These are phyloP conservation scores for Orchestes rusci DNA, from an alignment of 2,888 invertebrate species.

Conservation along the genomic window DNA sequence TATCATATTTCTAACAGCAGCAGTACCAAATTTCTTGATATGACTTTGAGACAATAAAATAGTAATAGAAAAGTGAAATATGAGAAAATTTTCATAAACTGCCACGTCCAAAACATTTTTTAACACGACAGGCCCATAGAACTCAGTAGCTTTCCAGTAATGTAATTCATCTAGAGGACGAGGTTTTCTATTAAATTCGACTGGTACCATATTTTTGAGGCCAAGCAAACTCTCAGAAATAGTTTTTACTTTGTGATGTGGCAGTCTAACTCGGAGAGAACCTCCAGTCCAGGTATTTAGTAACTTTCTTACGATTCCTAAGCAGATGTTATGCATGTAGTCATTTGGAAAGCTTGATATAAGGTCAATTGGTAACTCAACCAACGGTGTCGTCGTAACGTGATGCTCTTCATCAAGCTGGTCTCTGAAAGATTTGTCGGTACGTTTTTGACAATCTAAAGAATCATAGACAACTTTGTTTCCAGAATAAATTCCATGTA, in stretches of 20 bases:
- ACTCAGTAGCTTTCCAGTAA: conserved; percentile 4
- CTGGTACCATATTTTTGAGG: neutral
- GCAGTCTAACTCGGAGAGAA: conserved; percentile 1
- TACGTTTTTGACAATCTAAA: neutral
- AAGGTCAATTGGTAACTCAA: conserved; percentile 12
- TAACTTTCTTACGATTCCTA: conserved; percentile 24
- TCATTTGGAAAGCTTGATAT: conserved; percentile 22
- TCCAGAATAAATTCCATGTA: conserved; percentile 1
- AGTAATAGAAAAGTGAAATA: conserved; percentile 8
- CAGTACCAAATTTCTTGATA: conserved; percentile 3
- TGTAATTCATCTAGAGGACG: conserved; percentile 2
- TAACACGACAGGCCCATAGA: neutral
- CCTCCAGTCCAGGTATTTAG: conserved; percentile 17
- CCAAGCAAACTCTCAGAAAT: neutral
- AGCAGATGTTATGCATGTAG: conserved; percentile 25
- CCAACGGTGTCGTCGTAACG: neutral
- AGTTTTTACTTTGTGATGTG: neutral
- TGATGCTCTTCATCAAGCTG: conserved; percentile 9
- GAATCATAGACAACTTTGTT: neutral
- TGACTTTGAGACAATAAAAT: conserved; percentile 4
- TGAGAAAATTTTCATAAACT: neutral
- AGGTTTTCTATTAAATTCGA: conserved; percentile 4
- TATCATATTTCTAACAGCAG: conserved; percentile 3
- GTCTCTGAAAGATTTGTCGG: neutral
- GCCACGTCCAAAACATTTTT: neutral